Evolutionary conservation across 2,888 invertebrate genomes (phyloP), one percentile per base, ranked within the genome.

Genomic region (Aproaerema taeniolella): DNA sequence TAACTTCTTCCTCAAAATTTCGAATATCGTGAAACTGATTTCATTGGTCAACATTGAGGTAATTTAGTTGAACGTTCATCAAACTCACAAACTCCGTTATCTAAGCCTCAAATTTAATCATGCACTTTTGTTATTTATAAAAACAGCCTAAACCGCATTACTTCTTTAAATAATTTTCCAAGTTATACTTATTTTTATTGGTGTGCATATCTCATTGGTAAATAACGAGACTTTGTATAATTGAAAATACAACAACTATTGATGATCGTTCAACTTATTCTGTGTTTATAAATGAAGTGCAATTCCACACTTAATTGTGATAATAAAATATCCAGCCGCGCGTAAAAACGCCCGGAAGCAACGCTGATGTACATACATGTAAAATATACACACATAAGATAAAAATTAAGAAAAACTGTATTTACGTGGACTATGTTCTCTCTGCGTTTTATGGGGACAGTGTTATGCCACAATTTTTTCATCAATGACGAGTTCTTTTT

Each of bases 361-460:
- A 53, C 14, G 37, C 37, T 44, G 39, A 41, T 83, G 79, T 83
- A 79, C 66, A 82, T 82, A 82, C 67, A 52, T 81, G 80, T 81
- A 82, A 67, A 65, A 74, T 77, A 68, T 67, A 65, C 49, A 57
- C 50, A 53, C 46, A 48, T 61, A 64, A 58, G 53, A 61, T 55
- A 53, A 45, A 49, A 60, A 9, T n/a, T 39, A 68, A 57, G 58
- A 64, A 65, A n/a, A 71, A 61, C 52, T 69, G 64, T 69, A 65
- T 67, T 69, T 73, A 71, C 68, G 72, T 67, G 61, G 57, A 53
- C 51, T 51, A 58, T 58, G 54, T 64, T 63, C 53, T 55, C 55
- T 63, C 58, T 62, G 61, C 61, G 67, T 63, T 60, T 70, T 72
- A 70, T 69, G 72, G 66, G 67, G 52, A 8, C 4, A 4, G 20